These are phyloP conservation scores for Netelia melanura DNA, from an alignment of 2,888 invertebrate species.

Conservation along the genomic window DNA sequence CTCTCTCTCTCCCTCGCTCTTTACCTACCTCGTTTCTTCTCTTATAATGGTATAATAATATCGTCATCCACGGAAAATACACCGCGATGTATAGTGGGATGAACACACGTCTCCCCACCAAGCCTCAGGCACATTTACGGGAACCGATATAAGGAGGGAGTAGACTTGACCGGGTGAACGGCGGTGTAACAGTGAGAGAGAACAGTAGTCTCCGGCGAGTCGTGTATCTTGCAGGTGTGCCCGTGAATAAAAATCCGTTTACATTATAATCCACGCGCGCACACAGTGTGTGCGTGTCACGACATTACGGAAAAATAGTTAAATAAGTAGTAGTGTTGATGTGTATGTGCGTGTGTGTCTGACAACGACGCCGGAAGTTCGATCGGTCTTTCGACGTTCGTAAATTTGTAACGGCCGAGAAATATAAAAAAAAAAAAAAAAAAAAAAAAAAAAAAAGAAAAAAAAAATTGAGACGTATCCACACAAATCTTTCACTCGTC, in stretches of 20 bases:
- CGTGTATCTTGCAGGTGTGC: conserved; percentile 52
- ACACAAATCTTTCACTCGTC: neutral
- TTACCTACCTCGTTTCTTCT: neutral
- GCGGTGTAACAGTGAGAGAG: conserved; percentile 5
- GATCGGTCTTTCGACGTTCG: conserved; percentile 29
- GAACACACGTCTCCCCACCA: neutral
- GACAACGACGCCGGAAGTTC: conserved; percentile 49
- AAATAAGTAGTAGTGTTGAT: conserved; percentile 24
- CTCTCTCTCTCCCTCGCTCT: neutral
- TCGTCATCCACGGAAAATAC: neutral
- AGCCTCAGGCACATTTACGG: neutral
- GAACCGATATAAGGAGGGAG: conserved; percentile 5
- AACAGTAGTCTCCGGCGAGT: conserved; percentile 60
- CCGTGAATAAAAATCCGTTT: neutral
- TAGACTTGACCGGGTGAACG: neutral
- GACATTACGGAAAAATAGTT: neutral
- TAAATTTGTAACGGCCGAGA: conserved; percentile 13
- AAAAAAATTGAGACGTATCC: neutral
- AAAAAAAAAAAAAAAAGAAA: neutral
- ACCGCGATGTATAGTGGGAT: neutral
- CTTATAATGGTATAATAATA: neutral
- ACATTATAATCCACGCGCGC: conserved; percentile 5
- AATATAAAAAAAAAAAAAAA: neutral
- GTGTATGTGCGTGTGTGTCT: conserved; percentile 27
- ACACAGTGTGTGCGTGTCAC: conserved; percentile 9